These are phyloP conservation scores for Arnoldichthys spilopterus DNA, from an alignment of 2,797 vertebrate species.

Conservation along the genomic window DNA sequence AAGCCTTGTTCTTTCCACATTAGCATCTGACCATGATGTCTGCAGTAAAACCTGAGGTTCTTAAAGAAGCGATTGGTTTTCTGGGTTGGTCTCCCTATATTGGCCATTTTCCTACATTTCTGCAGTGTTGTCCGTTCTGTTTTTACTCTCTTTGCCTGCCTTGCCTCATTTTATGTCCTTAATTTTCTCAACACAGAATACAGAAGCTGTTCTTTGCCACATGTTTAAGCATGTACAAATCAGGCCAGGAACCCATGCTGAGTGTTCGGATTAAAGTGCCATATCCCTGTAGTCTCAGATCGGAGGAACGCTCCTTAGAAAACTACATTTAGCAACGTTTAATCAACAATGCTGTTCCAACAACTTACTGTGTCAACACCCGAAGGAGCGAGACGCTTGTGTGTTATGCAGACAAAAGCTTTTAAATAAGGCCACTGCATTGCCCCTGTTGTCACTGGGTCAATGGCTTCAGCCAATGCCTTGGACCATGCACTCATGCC, in stretches of 20 bases:
- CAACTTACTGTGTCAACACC: slow-evolving; percentile 57
- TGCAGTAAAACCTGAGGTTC: not conserved
- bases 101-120: not conserved
- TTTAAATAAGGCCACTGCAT: not conserved
- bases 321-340: slow-evolving; percentile 66
- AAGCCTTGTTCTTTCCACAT: not conserved
- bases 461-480: not conserved
- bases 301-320: not conserved
- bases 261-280: slow-evolving; percentile 69
- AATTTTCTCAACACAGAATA: not conserved
- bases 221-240: slow-evolving; percentile 35
- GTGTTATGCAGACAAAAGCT: slow-evolving; percentile 54
- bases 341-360: slow-evolving; percentile 65
- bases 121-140: not conserved
- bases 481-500: not conserved
- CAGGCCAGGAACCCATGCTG: slow-evolving; percentile 62
- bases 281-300: slow-evolving; percentile 62
- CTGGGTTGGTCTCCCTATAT: not conserved
- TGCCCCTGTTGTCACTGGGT: not conserved
- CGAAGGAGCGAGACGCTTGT: slow-evolving; percentile 54
- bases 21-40: not conserved
- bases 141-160: not conserved
- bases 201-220: not conserved
- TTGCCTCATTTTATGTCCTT: slow-evolving; percentile 8
- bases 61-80: not conserved